phyloP scores from a whole-genome alignment of 1,140 invertebrate genomes.

The Marisa cornuarietis region DNA sequence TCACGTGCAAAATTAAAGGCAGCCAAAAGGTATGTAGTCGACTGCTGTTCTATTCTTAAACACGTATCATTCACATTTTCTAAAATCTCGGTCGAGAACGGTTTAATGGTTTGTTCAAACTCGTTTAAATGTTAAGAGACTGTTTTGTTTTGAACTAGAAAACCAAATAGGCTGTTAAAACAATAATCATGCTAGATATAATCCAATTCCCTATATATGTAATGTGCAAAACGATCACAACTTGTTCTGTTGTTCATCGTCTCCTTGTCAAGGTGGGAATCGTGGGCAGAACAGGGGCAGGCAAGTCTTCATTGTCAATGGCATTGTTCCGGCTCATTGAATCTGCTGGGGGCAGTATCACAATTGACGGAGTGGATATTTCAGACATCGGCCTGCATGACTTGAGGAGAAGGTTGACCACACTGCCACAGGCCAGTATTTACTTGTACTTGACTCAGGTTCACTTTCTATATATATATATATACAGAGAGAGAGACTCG shows the following conservation, averaged over 20 bases:
- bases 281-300: conserved; percentile 22
- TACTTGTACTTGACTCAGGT: no score
- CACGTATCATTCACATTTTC: neutral
- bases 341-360: conserved; percentile 20
- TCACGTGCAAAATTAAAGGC: conserved; percentile 50
- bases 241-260: no score
- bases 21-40: conserved; percentile 67
- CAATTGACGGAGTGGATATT: conserved; percentile 29
- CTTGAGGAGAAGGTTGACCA: conserved; percentile 25
- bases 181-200: no score
- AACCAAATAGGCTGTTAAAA: no score
- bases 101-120: neutral
- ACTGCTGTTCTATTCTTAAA: neutral
- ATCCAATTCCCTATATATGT: no score
- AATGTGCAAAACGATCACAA: no score
- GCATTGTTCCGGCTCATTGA: conserved; percentile 24
- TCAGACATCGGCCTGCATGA: conserved; percentile 26
- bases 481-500: no score
- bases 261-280: conserved; percentile 8
- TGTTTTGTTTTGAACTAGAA: no score
- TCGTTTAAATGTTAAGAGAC: neutral
- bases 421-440: conserved; percentile 24
- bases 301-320: conserved; percentile 23
- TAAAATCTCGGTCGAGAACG: neutral
- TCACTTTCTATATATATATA: no score